phyloP scores from a whole-genome alignment of 2,797 vertebrate species.

The Loriculus beryllinus region DNA sequence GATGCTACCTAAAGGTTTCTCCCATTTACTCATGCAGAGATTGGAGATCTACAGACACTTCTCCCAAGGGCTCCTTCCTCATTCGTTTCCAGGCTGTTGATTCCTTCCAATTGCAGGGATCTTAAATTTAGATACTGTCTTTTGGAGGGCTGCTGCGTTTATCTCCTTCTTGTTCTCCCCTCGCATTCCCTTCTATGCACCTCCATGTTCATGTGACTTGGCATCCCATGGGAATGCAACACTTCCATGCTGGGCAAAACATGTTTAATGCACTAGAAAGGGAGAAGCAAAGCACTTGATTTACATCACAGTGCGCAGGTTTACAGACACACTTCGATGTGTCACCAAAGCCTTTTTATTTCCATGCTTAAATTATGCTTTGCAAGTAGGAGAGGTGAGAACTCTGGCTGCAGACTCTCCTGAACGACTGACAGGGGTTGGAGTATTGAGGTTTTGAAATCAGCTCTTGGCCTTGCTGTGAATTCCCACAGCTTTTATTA shows the following conservation, averaged over 20 bases:
- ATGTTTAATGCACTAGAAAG: not conserved
- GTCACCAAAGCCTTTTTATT: not conserved
- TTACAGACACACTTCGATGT: not conserved
- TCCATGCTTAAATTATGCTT: not conserved
- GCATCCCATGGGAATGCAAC: not conserved
- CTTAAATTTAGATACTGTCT: not conserved
- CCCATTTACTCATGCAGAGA: not conserved
- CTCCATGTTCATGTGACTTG: not conserved
- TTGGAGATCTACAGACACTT: not conserved
- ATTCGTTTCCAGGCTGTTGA: not conserved
- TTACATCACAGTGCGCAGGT: not conserved
- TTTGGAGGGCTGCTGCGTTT: not conserved
- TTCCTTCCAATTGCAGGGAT: not conserved
- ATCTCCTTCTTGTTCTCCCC: not conserved
- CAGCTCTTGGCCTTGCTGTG: not conserved
- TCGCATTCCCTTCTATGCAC: not conserved
- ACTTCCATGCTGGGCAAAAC: not conserved
- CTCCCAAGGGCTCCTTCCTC: not conserved
- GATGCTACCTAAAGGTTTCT: not conserved
- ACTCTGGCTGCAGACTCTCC: not conserved
- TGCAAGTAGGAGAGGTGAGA: not conserved
- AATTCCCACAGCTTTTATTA: conserved; percentile 29
- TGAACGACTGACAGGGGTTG: not conserved
- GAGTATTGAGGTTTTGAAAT: not conserved
- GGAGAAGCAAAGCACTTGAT: not conserved